phyloP scores from a whole-genome alignment of 2,888 invertebrate genomes.

The Lepidocyrtoides sp. region DNA sequence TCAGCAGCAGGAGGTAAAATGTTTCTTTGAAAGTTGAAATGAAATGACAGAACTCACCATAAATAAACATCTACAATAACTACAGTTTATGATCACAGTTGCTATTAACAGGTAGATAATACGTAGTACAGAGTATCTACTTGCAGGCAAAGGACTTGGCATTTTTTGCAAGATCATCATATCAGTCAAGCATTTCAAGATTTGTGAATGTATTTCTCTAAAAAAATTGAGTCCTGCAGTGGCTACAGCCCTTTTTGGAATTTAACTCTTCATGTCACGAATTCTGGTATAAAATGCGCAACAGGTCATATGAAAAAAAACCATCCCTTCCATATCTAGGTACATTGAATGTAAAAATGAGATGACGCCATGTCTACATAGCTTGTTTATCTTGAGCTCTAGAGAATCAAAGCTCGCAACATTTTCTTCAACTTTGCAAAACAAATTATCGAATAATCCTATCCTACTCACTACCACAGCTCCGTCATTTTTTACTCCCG shows the following conservation, averaged over 20 bases:
- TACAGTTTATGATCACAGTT: not conserved
- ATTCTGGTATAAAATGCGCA: not conserved
- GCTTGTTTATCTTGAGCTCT: not conserved
- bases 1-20: constrained; percentile 81
- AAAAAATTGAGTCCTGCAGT: constrained; percentile 41
- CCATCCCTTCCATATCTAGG: too few relatives aligned
- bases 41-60: constrained; percentile 38
- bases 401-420: not conserved
- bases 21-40: not conserved
- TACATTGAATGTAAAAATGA: too few relatives aligned
- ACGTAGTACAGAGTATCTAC: too few relatives aligned
- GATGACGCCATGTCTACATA: not conserved
- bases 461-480: not conserved
- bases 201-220: constrained; percentile 6
- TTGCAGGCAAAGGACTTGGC: constrained; percentile 18
- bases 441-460: too few relatives aligned
- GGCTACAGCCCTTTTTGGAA: constrained; percentile 40
- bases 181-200: constrained; percentile 72
- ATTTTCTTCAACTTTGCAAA: too few relatives aligned
- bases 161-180: constrained; percentile 73
- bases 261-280: constrained; percentile 30
- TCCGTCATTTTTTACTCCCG: not conserved
- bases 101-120: too few relatives aligned
- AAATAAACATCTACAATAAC: constrained; percentile 38
- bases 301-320: not conserved